phyloP scores from a whole-genome alignment of 2,888 invertebrate species.

The Notodromas monacha region DNA sequence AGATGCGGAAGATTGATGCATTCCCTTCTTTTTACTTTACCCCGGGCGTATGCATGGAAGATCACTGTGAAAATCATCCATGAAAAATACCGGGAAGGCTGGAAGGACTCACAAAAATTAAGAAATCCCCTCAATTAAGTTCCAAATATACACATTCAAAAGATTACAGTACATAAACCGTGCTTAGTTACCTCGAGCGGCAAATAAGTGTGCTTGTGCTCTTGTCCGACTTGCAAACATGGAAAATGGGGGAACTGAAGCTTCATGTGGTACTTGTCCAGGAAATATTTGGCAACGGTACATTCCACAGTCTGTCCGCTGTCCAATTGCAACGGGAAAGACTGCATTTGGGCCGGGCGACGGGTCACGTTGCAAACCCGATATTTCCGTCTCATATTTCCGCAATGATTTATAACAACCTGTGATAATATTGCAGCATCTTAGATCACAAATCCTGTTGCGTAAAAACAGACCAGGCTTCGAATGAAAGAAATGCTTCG shows the following conservation, averaged over 20 bases:
- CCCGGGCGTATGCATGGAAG: no score
- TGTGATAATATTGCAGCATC: no score
- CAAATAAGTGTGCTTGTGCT: conserved; percentile 97
- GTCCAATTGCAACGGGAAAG: conserved; percentile 94
- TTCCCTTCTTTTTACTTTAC: no score
- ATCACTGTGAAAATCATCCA: background rate
- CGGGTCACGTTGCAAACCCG: conserved; percentile 97
- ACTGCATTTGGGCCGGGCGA: conserved; percentile 96
- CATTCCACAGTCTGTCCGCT: conserved; percentile 98
- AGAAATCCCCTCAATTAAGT: background rate
- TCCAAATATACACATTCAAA: background rate
- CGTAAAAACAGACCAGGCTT: no score
- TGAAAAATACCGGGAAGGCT: no score
- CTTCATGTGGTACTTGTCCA: conserved; percentile 98
- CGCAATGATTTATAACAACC: conserved; percentile 99
- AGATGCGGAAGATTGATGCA: no score
- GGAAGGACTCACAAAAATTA: no score
- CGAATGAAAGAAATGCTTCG: no score
- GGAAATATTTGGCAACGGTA: conserved; percentile 97
- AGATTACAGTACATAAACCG: background rate
- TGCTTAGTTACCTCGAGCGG: conserved; percentile 40
- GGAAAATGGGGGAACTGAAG: conserved; percentile 88
- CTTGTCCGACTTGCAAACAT: conserved; percentile 96
- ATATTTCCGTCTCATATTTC: conserved; percentile 92
- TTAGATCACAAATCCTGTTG: no score